Evolutionary conservation across 2,113 vertebrate species (phyloP).

Genomic region (Phyllostomus hastatus): DNA sequence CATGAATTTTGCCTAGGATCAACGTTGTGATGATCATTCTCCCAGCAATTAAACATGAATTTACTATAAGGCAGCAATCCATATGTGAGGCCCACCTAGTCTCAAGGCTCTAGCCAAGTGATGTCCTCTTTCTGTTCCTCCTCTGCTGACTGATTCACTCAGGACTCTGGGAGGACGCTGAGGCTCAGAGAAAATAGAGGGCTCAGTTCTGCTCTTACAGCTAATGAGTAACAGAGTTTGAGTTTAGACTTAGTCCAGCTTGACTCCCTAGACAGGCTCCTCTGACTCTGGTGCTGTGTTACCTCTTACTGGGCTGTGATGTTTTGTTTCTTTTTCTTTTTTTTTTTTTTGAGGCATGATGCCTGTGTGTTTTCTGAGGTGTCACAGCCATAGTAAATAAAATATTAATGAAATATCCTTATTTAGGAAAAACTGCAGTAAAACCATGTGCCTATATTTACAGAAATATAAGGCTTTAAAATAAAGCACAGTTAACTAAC

Average conservation of each 20-base stretch:
- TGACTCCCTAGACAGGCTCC: background rate
- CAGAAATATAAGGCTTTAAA: slow-evolving; percentile 25
- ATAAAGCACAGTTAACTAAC: background rate
- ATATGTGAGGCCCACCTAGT: background rate
- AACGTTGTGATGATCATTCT: background rate
- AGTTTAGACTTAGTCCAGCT: background rate
- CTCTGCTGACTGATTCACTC: background rate
- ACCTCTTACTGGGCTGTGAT: background rate
- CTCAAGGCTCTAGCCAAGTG: background rate
- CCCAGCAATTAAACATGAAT: background rate
- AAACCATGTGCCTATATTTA: background rate
- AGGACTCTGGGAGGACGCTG: background rate
- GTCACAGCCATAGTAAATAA: background rate
- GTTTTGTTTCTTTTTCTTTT: background rate
- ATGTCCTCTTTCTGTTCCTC: background rate
- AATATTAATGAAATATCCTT: slow-evolving; percentile 9
- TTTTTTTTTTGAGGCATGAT: background rate
- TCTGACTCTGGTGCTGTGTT: background rate
- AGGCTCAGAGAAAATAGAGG: background rate
- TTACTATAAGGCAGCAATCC: background rate
- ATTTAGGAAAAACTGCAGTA: background rate
- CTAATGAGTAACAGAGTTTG: background rate
- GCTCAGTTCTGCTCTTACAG: background rate
- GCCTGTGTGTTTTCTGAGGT: background rate
- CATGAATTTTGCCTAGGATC: background rate